Evolutionary conservation across 2,888 invertebrate species (phyloP).

Genomic region (Zaprionus bogoriensis): DNA sequence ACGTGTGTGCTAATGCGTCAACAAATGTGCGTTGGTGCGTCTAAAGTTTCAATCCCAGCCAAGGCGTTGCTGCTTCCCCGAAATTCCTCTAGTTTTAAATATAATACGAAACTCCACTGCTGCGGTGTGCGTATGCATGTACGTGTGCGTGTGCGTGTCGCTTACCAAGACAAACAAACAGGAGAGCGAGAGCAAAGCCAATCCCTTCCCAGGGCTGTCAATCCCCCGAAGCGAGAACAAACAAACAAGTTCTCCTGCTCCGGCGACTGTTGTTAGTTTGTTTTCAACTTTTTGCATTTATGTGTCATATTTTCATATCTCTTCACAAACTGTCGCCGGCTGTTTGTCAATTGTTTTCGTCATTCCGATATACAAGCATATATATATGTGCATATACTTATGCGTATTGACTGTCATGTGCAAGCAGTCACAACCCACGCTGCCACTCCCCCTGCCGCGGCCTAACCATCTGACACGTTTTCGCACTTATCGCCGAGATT

Average conservation of each 20-base stretch:
- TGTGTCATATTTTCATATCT: conserved; percentile 50
- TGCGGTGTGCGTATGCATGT: no score
- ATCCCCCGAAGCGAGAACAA: background rate
- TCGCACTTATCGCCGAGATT: conserved; percentile 76
- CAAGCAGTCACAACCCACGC: conserved; percentile 1
- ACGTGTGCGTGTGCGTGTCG: conserved; percentile 12
- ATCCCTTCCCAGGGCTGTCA: background rate
- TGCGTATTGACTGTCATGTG: conserved; percentile 46
- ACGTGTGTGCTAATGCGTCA: conserved; percentile 63
- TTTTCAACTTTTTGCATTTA: conserved; percentile 41
- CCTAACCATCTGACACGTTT: conserved; percentile 68
- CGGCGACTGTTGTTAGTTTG: conserved; percentile 27
- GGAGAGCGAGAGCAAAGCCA: background rate
- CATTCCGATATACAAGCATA: conserved; percentile 4
- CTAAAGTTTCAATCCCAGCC: conserved; percentile 50
- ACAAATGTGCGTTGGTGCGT: conserved; percentile 66
- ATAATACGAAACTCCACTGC: conserved; percentile 24
- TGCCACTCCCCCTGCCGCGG: background rate
- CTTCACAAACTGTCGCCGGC: conserved; percentile 41
- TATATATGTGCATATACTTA: conserved; percentile 3
- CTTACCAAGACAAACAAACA: conserved; percentile 27
- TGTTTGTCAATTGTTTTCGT: conserved; percentile 65
- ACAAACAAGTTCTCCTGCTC: conserved; percentile 10
- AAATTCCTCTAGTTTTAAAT: conserved; percentile 37
- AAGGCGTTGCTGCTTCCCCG: conserved; percentile 15